Base-by-base conservation (phyloP, 2,113 vertebrate species). In the Bubo blakistoni region DNA sequence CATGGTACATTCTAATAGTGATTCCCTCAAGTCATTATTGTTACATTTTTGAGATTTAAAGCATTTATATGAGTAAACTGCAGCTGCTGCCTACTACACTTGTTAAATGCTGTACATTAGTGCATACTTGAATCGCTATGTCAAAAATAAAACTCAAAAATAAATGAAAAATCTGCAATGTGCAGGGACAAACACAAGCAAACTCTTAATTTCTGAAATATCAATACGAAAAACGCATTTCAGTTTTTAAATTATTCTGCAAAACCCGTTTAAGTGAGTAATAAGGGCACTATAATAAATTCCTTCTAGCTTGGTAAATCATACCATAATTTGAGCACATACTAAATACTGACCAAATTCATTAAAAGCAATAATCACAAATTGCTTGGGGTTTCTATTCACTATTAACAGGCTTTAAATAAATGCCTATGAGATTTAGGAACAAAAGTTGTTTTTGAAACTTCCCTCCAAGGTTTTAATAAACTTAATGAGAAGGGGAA, bases 401-500 rank as follows among this genome's bases (percentile, higher is more conserved):
- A 94, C 91, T 92, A 90, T 96, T 96, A 97, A 96, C 94, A 95
- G 90, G 84, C 62, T 92, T 97, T 97, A 95, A 94, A 94, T 73
- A 96, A 97, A 96, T 96, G 62, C 95, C 78, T 91, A 34, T 74
- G 94, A 95, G 94, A 97, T 90, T 96, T 90, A 92, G 62, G 81
- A 92, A 97, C 78, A 96, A 84, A 94, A 91, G 89, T 22, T 88
- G 86, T 6, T 95, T 96, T 94, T 95, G 89, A 97, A 95, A 95
- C 73, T 90, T 94, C 38, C 71, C 70, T 95, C 76, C 42, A 85
- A 94, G 81, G 63, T 95, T 95, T 97, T 96, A 96, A 97, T 95
- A 96, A 97, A 91, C 81, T 93, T 96, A 97, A 97, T 94, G 96
- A 96, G 93, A 95, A 96, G 40, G 51, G 97, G 87, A 95, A 96